Base-by-base conservation (phyloP, 2,888 invertebrate genomes). In the Odontocolon sp. region DNA sequence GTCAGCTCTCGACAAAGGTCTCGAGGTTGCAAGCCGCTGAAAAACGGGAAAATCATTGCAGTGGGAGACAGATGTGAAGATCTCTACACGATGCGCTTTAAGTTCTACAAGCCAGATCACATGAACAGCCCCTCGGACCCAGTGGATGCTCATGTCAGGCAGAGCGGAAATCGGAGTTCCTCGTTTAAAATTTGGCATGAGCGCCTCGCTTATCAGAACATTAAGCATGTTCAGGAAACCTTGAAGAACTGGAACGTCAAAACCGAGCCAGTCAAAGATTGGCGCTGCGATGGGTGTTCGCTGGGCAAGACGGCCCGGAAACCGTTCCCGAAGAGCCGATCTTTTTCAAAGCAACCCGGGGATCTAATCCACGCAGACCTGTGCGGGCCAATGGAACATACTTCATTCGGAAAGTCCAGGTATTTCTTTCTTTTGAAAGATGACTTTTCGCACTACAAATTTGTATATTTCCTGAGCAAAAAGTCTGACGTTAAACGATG, bases 391-490 rank as follows among this genome's bases (percentile, higher is more conserved):
- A 66, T 66, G 66, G 66, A 66, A n/a, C 9, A 11, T 5, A 4
- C 0, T 3, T 36, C 63, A 0, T 23, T 63, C 36, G 63, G 63
- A n/a, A 38, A 38, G 3, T 66, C 54, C 0, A 54, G 52, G 56
- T 67, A 69, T 56, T 78, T 78, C n/a, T 21, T 78, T 0, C 42
- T 69, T 0, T 11, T 76, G 1, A 76, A 78, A 31, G 71, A 78
- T 9, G 78, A 78, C 38, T 76, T 50, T 33, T 75, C 71, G 0
- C 67, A 59, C 28, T 78, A 63, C 3, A 71, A 56, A 63, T 61
- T 56, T 21, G 68, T 78, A 2, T 76, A 23, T 9, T 78, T 78
- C 38, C 31, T 78, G 16, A 72, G 31, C 3, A 8, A 47, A 1
- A 72, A 68, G 38, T 45, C 42, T 1, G 57, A 72, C 6, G 54